phyloP scores from a whole-genome alignment of 2,113 vertebrate genomes.

The Ochotona curzoniae region DNA sequence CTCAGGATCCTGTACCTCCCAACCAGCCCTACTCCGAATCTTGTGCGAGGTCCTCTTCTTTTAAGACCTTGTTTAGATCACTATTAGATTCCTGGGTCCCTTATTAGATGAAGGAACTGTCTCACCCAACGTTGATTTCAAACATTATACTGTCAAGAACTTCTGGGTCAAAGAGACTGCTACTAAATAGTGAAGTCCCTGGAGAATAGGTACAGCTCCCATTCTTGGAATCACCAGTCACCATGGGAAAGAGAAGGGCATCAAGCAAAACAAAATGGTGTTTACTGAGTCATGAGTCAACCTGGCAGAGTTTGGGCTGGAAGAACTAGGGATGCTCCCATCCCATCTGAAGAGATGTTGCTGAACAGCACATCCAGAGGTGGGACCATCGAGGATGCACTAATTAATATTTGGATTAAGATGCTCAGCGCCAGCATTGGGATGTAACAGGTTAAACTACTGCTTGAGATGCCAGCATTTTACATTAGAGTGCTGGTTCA shows the following conservation, averaged over 20 bases:
- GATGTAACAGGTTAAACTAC: too few species aligned
- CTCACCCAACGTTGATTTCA: neutral
- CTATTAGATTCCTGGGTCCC: neutral
- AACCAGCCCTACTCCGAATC: neutral
- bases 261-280: neutral
- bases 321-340: neutral
- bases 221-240: neutral
- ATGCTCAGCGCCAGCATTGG: too few species aligned
- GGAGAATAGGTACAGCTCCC: neutral
- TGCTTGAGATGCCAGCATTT: too few species aligned
- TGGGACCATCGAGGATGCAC: neutral
- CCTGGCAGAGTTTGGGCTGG: neutral
- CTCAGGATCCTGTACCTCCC: neutral
- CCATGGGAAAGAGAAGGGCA: neutral
- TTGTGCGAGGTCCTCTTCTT: constrained; percentile 17
- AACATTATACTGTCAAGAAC: constrained; percentile 32
- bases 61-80: constrained; percentile 30
- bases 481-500: too few species aligned
- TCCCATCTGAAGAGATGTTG: neutral
- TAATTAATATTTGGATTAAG: neutral
- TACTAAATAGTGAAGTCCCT: neutral
- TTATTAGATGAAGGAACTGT: neutral
- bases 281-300: neutral
- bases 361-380: neutral
- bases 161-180: neutral